A percentile compares a stretch with the other conserved stretches of the same genome.
phyloP scores from a whole-genome alignment of 2,113 vertebrate species.

The Raja brachyura region DNA sequence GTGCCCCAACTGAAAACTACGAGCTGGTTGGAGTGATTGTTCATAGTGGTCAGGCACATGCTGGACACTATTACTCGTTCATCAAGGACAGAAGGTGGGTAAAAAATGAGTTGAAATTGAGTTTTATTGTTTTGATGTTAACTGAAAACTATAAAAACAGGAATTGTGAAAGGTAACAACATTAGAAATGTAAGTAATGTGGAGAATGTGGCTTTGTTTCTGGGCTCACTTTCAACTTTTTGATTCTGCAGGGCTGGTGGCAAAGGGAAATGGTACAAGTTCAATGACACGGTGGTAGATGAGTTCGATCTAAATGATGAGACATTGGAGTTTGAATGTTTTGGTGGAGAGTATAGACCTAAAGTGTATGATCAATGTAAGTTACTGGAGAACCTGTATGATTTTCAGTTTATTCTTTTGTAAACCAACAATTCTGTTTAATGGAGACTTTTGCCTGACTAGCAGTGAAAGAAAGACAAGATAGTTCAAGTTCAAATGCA shows the following conservation, averaged over 20 bases:
- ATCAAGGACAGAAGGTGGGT: constrained; percentile 92
- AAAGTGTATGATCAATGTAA: constrained; percentile 98
- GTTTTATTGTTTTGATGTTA: background rate
- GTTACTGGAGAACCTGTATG: constrained; percentile 43
- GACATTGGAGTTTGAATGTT: constrained; percentile 93
- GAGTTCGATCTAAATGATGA: constrained; percentile 96
- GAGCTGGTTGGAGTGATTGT: constrained; percentile 95
- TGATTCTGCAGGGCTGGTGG: constrained; percentile 65
- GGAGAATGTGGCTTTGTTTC: background rate
- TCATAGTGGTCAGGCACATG: constrained; percentile 93
- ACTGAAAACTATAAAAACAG: background rate
- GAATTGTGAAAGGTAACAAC: background rate
- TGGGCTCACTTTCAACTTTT: background rate
- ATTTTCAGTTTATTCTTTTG: background rate
- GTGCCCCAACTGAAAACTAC: constrained; percentile 95
- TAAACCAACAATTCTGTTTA: background rate
- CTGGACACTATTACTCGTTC: constrained; percentile 97
- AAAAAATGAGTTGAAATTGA: background rate
- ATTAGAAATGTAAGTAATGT: background rate
- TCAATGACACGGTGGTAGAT: constrained; percentile 93
- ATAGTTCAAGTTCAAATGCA: background rate
- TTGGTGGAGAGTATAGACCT: constrained; percentile 93
- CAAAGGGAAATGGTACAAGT: constrained; percentile 94
- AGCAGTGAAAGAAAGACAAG: background rate
- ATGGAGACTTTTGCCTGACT: background rate